phyloP scores from a whole-genome alignment of 1,140 invertebrate genomes.

The Philopotamus ludificatus region DNA sequence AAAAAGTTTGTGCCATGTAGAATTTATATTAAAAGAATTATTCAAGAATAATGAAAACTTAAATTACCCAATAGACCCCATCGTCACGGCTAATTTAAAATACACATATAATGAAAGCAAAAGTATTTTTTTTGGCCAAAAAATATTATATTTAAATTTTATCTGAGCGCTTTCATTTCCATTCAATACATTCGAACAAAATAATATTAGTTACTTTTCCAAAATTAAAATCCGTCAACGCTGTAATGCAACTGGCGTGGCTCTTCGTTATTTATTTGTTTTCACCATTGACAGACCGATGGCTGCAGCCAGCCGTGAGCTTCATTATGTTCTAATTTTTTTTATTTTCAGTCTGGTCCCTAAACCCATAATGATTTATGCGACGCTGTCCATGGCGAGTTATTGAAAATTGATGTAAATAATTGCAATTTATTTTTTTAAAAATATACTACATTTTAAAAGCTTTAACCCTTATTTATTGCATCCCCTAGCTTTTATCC shows the following conservation, averaged over 20 bases:
- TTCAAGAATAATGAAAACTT: too few species aligned
- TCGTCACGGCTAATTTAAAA: too few species aligned
- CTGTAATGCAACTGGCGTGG: not conserved
- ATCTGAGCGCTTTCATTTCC: too few species aligned
- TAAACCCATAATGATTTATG: constrained; percentile 8
- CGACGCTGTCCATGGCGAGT: not conserved
- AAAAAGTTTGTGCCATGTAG: too few species aligned
- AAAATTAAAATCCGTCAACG: constrained; percentile 38
- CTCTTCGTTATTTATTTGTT: constrained; percentile 23
- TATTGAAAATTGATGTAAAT: not conserved
- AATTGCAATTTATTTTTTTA: too few species aligned
- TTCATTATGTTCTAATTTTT: constrained; percentile 4
- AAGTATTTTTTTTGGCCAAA: too few species aligned
- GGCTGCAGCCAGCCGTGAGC: constrained; percentile 4
- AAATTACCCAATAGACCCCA: too few species aligned
- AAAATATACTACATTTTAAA: too few species aligned
- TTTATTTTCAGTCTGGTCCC: constrained; percentile 7
- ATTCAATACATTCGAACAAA: not conserved
- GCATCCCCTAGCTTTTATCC: constrained; percentile 2
- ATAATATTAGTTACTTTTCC: constrained; percentile 27
- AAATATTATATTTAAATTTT: too few species aligned
- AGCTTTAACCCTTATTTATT: not conserved
- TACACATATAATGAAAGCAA: too few species aligned
- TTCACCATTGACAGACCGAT: constrained; percentile 7
- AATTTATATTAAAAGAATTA: too few species aligned